Base-by-base conservation (phyloP, 2,113 vertebrate species). In the Colius striatus region DNA sequence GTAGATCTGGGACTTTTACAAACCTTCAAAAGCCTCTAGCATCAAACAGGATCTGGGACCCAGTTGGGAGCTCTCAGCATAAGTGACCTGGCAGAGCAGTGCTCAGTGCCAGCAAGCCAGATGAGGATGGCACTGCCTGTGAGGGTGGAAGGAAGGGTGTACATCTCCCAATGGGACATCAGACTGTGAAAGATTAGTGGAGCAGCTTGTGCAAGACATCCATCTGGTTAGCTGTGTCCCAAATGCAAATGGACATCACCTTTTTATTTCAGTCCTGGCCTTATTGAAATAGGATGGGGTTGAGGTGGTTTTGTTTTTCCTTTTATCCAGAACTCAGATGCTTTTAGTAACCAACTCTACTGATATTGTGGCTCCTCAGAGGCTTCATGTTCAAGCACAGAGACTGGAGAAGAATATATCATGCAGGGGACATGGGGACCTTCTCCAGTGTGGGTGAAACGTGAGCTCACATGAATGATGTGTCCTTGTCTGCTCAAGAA, bases 181-280 rank as follows among this genome's bases (percentile, higher is more conserved):
- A 21, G 5, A 23, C 18, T 62, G 38, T 63, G 89, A 14, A 27
- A 48, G 57, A 32, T 15, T 0, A 20, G 70, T 13, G 36, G 25
- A 71, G 32, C 7, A 26, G 6, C 34, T 38, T 18, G 47, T 5
- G 3, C 23, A 14, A 45, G 50, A 57, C 61, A 30, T 7, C 6
- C 18, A 2, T 6, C 25, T 36, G 13, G 27, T 20, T 17, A 73
- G 21, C 10, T 29, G 5, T 2, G 2, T 18, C 55, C 29, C 36
- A 41, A 26, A 2, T 4, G 18, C 4, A 38, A 25, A 32, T 0
- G 0, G 16, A 1, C 48, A 62, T 2, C 38, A 10, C 5, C 6
- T 13, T 51, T 58, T 26, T 29, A 26, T 19, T 32, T 43, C 4
- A 1, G 36, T 8, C 11, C 26, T 30, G 61, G 5, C 41, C 26